A percentile compares a stretch with the other conserved stretches of the same genome.
Conservation (phyloP, 2,113 vertebrate genomes). For the Centropus unirufus region DNA sequence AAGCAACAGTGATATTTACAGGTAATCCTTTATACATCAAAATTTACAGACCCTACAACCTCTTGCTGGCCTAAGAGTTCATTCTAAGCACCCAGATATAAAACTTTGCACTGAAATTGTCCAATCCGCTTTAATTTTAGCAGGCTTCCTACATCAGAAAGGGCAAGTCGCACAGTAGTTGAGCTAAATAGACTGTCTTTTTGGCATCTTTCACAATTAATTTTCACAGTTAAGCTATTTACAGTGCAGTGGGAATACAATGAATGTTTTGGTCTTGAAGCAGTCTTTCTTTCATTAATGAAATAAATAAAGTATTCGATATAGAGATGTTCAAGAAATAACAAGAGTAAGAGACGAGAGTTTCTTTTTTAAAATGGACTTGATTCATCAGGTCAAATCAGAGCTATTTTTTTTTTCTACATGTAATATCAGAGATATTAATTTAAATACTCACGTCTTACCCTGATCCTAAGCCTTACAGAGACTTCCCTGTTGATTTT, state of each 20-base stretch:
- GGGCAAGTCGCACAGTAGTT: not conserved
- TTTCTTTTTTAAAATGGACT: not conserved
- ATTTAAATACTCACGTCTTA: not conserved
- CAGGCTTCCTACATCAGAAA: not conserved
- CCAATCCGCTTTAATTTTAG: not conserved
- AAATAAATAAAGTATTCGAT: not conserved
- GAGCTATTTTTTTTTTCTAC: not conserved
- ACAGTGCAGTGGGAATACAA: not conserved
- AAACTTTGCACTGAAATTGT: not conserved
- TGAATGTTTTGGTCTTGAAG: not conserved
- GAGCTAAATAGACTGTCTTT: not conserved
- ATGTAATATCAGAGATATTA: not conserved
- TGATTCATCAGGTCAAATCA: not conserved
- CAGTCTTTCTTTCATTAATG: not conserved
- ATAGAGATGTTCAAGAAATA: not conserved
- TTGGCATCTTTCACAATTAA: not conserved
- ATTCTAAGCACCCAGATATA: not conserved
- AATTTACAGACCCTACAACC: not conserved
- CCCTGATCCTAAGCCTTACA: not conserved
- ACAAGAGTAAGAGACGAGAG: not conserved
- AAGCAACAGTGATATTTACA: not conserved
- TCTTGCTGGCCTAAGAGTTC: not conserved
- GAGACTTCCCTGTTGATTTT: constrained; percentile 6
- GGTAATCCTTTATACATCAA: not conserved
- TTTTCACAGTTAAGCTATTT: not conserved